A percentile compares a stretch with the other conserved stretches of the same genome.
These are phyloP conservation scores for Epizoanthus scotinus DNA, from an alignment of 92 coral and sea anemone species.

Conservation along the genomic window DNA sequence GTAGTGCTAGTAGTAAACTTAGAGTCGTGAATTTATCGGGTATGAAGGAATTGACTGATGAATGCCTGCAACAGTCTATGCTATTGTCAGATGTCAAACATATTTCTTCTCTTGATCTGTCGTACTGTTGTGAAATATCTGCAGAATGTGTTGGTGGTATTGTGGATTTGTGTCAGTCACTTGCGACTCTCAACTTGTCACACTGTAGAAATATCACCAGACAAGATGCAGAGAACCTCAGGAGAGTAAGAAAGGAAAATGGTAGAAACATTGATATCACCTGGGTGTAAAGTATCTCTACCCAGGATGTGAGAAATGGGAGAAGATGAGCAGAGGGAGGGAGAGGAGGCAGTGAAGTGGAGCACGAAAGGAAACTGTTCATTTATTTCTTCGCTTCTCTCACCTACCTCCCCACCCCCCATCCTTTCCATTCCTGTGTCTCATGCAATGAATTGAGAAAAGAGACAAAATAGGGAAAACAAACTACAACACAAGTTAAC, in stretches of 20 bases:
- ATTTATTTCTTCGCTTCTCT: no score
- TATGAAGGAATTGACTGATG: conserved; percentile 49
- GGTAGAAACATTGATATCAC: conserved; percentile 34
- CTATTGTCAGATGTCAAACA: conserved; percentile 35
- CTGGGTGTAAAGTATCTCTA: conserved; percentile 35
- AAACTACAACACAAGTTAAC: no score
- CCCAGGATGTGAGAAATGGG: no score
- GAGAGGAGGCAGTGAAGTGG: no score
- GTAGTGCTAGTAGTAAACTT: conserved; percentile 30
- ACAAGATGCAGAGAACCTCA: conserved; percentile 52
- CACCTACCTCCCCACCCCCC: no score
- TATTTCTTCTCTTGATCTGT: conserved; percentile 55
- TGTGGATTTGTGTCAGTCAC: conserved; percentile 42
- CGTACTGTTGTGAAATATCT: conserved; percentile 55
- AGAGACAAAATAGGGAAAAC: no score
- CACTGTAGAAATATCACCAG: conserved; percentile 63
- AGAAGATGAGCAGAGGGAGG: no score
- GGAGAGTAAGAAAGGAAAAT: conserved; percentile 27
- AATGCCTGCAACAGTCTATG: conserved; percentile 38
- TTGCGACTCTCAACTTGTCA: conserved; percentile 50
- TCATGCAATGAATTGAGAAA: no score
- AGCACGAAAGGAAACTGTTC: no score
- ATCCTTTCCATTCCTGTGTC: no score
- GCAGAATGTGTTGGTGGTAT: conserved; percentile 45
- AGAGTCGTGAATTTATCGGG: conserved; percentile 56